Percentiles rank a stretch among this genome's conserved stretches.
These are phyloP conservation scores for Nemotelus pantherinus DNA, from an alignment of 2,888 invertebrate genomes.

Conservation along the genomic window DNA sequence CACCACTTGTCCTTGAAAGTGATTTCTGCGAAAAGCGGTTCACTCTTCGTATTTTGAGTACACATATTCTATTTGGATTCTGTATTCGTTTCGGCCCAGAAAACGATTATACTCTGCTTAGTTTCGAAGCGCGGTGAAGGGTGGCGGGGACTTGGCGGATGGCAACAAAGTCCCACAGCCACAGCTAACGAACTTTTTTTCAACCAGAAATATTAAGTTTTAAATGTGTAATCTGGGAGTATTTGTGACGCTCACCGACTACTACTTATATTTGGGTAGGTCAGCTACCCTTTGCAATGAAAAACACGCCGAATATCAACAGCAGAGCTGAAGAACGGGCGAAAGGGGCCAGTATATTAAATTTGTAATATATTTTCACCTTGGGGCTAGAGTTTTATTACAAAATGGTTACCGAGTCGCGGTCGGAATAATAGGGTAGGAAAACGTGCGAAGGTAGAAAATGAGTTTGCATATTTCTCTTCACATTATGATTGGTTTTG, in stretches of 20 bases:
- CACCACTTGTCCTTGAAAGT: constrained; percentile 39
- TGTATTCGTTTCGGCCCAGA: no score
- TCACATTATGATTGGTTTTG: no score
- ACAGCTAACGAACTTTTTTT: constrained; percentile 19
- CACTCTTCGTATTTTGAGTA: background rate
- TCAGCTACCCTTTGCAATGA: constrained; percentile 20
- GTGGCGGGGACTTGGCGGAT: background rate
- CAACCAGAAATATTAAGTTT: constrained; percentile 15
- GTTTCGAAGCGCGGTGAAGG: background rate
- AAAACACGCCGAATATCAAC: no score
- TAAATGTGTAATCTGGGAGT: constrained; percentile 19
- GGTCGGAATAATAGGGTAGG: no score
- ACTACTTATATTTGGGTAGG: constrained; percentile 8
- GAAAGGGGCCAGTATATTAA: no score
- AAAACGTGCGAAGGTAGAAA: no score
- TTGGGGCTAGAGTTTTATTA: background rate
- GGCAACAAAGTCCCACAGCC: constrained; percentile 1
- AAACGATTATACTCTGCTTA: no score
- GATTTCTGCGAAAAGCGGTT: constrained; percentile 34
- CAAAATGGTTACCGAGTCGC: no score
- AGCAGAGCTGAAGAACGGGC: no score
- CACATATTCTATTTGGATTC: no score
- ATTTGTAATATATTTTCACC: background rate
- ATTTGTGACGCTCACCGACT: constrained; percentile 4
- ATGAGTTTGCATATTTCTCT: no score